Evolutionary conservation across 1,140 invertebrate species (phyloP).

Genomic region (Drosophila persimilis): DNA sequence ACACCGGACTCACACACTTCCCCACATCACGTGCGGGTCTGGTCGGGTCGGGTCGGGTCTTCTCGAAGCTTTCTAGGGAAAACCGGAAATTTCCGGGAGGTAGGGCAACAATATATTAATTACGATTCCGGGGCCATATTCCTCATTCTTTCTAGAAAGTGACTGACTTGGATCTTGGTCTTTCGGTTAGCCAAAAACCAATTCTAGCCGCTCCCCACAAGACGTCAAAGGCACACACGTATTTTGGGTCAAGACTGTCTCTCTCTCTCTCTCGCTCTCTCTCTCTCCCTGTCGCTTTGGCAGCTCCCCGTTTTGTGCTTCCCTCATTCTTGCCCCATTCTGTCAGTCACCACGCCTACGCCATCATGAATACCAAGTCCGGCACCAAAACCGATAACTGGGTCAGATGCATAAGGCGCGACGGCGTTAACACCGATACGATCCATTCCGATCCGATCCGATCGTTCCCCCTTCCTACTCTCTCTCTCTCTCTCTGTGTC

Average conservation of each 20-base stretch:
- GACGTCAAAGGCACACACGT: conserved; percentile 12
- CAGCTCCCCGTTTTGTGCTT: conserved; percentile 12
- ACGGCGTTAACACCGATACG: conserved; percentile 49
- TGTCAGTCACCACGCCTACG: conserved; percentile 62
- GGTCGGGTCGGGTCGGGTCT: background rate
- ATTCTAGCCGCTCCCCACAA: conserved; percentile 17
- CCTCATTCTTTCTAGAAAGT: conserved; percentile 48
- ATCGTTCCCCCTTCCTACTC: conserved; percentile 5
- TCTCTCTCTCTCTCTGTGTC: background rate
- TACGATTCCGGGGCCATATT: conserved; percentile 17
- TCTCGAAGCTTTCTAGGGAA: conserved; percentile 41
- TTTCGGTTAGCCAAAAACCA: background rate
- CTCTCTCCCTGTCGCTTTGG: conserved; percentile 3
- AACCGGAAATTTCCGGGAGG: conserved; percentile 65
- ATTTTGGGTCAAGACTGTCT: conserved; percentile 57
- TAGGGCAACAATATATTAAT: conserved; percentile 30
- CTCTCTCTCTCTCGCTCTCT: no score
- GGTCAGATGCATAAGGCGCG: conserved; percentile 79
- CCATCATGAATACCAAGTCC: conserved; percentile 76
- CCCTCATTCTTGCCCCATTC: conserved; percentile 30
- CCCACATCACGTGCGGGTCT: conserved; percentile 40
- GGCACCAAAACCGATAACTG: conserved; percentile 70
- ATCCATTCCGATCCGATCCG: conserved; percentile 34
- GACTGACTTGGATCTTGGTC: conserved; percentile 14
- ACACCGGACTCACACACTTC: conserved; percentile 7